Evolutionary conservation across 2,797 vertebrate species (phyloP).

Genomic region (Leptodactylus fallax): DNA sequence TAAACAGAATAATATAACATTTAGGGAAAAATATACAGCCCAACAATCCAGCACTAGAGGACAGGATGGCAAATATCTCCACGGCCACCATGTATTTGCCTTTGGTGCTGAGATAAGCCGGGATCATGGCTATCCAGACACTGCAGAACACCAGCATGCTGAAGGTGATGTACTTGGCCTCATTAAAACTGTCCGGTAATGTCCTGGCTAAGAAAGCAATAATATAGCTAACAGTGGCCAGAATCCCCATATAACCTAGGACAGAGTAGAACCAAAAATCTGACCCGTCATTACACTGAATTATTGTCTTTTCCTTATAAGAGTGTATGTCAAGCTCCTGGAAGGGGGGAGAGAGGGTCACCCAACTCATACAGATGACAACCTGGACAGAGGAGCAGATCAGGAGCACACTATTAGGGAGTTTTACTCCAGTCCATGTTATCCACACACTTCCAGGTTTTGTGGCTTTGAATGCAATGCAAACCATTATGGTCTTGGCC

Average conservation of each 20-base stretch:
- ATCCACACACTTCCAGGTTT: slow-evolving; percentile 40
- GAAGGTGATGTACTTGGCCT: slow-evolving; percentile 57
- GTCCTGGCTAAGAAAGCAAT: slow-evolving; percentile 56
- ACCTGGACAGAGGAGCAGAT: slow-evolving; percentile 34
- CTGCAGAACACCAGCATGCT: slow-evolving; percentile 60
- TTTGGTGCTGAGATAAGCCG: slow-evolving; percentile 39
- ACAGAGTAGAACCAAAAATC: slow-evolving; percentile 2
- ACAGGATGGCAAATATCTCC: neutral
- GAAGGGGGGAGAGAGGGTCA: slow-evolving; percentile 48
- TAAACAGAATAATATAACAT: no score
- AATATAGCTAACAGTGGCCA: slow-evolving; percentile 50
- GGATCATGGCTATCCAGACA: slow-evolving; percentile 59
- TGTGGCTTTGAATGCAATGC: slow-evolving; percentile 53
- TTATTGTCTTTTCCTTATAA: neutral
- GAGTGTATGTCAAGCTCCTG: slow-evolving; percentile 34
- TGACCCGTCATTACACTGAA: slow-evolving; percentile 49
- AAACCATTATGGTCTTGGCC: slow-evolving; percentile 55
- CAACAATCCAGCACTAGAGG: neutral
- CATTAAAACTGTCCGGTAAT: slow-evolving; percentile 57
- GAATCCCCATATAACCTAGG: slow-evolving; percentile 18
- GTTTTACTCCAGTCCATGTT: slow-evolving; percentile 8
- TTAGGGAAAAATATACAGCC: neutral
- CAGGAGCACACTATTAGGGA: slow-evolving; percentile 19
- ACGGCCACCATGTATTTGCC: slow-evolving; percentile 23
- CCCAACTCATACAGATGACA: slow-evolving; percentile 29